Evolutionary conservation across 2,113 vertebrate genomes (phyloP).

Genomic region (Todiramphus saurophagus): DNA sequence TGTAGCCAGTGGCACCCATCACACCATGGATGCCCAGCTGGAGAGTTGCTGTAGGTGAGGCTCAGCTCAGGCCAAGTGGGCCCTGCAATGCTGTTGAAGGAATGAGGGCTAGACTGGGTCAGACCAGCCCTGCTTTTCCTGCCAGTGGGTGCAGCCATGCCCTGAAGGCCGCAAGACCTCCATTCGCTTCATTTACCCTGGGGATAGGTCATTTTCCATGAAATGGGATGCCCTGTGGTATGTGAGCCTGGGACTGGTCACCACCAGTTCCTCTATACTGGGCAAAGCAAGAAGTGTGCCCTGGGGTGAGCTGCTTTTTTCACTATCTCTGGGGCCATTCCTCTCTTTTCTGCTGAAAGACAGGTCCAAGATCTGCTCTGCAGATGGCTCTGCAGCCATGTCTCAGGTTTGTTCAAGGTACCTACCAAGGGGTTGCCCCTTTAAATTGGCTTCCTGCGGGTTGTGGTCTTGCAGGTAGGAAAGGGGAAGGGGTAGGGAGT

Average conservation of each 20-base stretch:
- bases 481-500: background rate
- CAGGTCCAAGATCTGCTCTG: background rate
- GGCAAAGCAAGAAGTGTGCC: background rate
- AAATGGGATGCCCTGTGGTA: background rate
- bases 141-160: background rate
- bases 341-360: background rate
- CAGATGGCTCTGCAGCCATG: fast-evolving
- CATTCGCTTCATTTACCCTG: background rate
- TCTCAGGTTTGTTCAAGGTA: background rate
- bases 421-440: background rate
- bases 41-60: background rate
- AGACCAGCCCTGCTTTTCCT: background rate
- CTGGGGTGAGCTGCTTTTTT: background rate
- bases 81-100: background rate
- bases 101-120: background rate
- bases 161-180: background rate
- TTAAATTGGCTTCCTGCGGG: background rate
- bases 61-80: background rate
- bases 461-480: background rate
- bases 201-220: background rate
- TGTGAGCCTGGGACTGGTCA: background rate
- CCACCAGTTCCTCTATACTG: background rate
- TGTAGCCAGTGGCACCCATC: background rate
- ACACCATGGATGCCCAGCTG: background rate
- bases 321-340: background rate